Evolutionary conservation across 2,888 invertebrate genomes (phyloP).

Genomic region (Coelogynopora nodosa): DNA sequence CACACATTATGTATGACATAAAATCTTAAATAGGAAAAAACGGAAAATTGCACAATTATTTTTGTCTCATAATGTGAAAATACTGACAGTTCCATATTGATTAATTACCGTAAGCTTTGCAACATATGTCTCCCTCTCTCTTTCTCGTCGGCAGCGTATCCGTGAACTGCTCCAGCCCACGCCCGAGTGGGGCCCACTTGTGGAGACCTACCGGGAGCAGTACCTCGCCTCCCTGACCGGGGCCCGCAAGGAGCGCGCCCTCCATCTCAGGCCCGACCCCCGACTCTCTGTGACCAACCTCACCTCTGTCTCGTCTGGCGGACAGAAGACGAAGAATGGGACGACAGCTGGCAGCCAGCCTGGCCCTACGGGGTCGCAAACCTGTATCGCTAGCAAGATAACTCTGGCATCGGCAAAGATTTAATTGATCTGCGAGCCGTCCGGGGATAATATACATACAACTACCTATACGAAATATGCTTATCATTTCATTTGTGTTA

Average conservation of each 20-base stretch:
- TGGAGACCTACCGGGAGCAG: conserved; percentile 3
- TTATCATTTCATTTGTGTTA: no score
- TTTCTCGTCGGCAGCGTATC: not conserved
- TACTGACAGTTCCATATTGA: no score
- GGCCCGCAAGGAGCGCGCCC: not conserved
- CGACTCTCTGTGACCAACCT: not conserved
- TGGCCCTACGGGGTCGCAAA: not conserved
- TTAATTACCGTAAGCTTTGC: no score
- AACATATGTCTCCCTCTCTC: no score
- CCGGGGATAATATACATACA: no score
- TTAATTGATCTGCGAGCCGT: no score
- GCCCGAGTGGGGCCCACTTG: conserved; percentile 36
- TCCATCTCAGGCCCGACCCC: not conserved
- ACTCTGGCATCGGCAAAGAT: conserved; percentile 6
- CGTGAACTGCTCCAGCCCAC: not conserved
- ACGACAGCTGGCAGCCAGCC: not conserved
- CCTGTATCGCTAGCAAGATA: conserved; percentile 31
- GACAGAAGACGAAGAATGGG: not conserved
- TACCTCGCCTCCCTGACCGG: conserved; percentile 8
- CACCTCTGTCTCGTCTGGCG: not conserved
- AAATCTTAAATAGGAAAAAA: no score
- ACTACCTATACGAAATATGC: no score
- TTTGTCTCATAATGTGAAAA: no score
- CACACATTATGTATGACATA: no score
- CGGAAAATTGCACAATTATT: no score